These are phyloP conservation scores for Chloromyia formosa DNA, from an alignment of 2,888 invertebrate genomes.

Conservation along the genomic window DNA sequence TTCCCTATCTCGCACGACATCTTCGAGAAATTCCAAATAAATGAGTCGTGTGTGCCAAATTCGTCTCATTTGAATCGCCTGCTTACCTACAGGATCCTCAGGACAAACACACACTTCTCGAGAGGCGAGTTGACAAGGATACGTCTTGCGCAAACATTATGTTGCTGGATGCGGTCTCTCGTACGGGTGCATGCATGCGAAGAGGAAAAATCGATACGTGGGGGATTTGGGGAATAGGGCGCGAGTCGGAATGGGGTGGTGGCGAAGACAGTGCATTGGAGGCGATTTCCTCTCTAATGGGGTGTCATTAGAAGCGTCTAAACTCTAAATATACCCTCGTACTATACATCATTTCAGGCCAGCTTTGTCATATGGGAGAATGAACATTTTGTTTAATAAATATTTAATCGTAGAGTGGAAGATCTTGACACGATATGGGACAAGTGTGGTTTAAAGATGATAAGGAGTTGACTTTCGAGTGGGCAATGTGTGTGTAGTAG, in stretches of 20 bases:
- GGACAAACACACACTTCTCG: conserved; percentile 13
- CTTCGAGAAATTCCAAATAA: conserved; percentile 20
- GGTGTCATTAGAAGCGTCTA: neutral
- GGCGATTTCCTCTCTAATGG: neutral
- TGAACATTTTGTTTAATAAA: neutral
- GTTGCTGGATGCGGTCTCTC: neutral
- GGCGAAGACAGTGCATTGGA: neutral
- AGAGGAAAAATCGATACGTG: conserved; percentile 7
- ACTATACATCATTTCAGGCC: neutral
- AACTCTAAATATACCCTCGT: neutral
- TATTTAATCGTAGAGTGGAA: neutral
- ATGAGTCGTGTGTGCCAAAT: neutral
- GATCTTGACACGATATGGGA: too few species aligned
- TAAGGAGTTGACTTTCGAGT: too few species aligned
- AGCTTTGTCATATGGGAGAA: neutral
- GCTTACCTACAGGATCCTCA: neutral
- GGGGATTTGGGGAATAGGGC: neutral
- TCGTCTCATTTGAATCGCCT: conserved; percentile 10
- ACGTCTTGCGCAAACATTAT: conserved; percentile 29
- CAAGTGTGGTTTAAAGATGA: too few species aligned
- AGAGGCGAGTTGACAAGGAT: conserved; percentile 24
- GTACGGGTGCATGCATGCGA: neutral
- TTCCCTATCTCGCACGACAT: conserved; percentile 19
- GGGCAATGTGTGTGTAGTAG: too few species aligned
- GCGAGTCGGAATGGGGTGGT: too few species aligned